phyloP scores from a whole-genome alignment of 1,140 invertebrate species.

The Manduca sexta region DNA sequence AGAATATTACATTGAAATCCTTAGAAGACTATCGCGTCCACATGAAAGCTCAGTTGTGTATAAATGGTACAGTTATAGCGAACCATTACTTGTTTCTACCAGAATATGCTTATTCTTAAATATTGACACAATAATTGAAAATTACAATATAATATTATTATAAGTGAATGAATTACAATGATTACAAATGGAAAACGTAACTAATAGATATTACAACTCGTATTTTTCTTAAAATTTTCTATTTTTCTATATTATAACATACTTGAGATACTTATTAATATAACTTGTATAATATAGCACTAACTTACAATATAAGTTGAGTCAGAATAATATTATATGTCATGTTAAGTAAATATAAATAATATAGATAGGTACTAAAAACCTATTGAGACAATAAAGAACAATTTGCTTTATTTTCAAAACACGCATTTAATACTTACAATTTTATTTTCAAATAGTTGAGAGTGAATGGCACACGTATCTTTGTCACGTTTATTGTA shows the following conservation, averaged over 20 bases:
- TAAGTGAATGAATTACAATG: conserved; percentile 26
- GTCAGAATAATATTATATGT: conserved; percentile 4
- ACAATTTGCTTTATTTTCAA: neutral
- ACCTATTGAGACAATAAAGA: neutral
- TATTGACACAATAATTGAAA: conserved; percentile 67
- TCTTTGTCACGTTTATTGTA: too few species aligned
- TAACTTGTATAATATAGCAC: conserved; percentile 46
- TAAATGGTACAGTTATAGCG: conserved; percentile 47
- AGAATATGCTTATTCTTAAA: conserved; percentile 49
- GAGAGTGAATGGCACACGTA: too few species aligned
- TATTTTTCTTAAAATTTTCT: conserved; percentile 32
- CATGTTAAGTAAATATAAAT: neutral
- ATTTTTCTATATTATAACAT: conserved; percentile 40
- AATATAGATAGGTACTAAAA: neutral
- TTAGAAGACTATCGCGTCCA: conserved; percentile 47
- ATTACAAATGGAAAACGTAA: conserved; percentile 35
- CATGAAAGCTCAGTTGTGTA: conserved; percentile 52
- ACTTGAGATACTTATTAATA: conserved; percentile 35
- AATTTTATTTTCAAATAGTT: too few species aligned
- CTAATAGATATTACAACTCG: conserved; percentile 31
- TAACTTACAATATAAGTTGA: conserved; percentile 30
- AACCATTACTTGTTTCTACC: conserved; percentile 47
- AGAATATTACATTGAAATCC: conserved; percentile 61
- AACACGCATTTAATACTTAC: too few species aligned
- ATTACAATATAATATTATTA: conserved; percentile 37